Base-by-base conservation (phyloP, 2,113 vertebrate species). In the Todiramphus chloris region DNA sequence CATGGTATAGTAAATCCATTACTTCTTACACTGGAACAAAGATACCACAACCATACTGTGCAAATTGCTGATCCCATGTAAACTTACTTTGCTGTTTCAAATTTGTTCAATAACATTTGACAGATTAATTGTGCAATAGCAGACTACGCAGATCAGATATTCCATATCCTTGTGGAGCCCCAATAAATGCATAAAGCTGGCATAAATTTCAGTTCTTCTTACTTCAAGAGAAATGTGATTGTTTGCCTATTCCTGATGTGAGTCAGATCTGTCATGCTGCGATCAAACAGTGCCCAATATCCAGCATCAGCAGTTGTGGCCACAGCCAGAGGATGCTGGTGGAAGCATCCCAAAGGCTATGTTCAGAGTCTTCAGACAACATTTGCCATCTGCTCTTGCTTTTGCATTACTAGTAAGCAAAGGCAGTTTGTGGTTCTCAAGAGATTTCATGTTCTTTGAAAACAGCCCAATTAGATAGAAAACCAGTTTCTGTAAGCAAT, bases 41-140 rank as follows among this genome's bases (percentile, higher is more conserved):
- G 95, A 58, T 33, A 88, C 64, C 68, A 93, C 72, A 77, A 59
- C 44, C 72, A 59, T 51, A 73, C 21, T 9, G 64, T 44, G 72
- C 33, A 83, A 90, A 83, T 66, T 67, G 67, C 50, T 88, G 82
- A 88, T 75, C 62, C 48, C 2, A 2, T 48, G 41, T 88, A 93
- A 95, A 94, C 7, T 95, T 66, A 30, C 43, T 94, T 79, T 58
- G 30, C 85, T 95, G 67, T 80, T 93, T 94, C 72, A 63, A 69
- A 95, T 93, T 88, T 75, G 37, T 70, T 77, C 75, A 44, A 31
- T 73, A 79, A 69, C 39, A 90, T 93, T 73, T 86, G 82, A 41
- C 3, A 2, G 67, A 35, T 60, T 80, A 77, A 58, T 55, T 92
- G 66, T 86, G 50, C 64, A 53, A 39, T 13, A 76, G 59, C 21